Evolutionary conservation across 1,140 invertebrate species (phyloP), one percentile per base, ranked within the genome.

Genomic region (Papilio machaon): DNA sequence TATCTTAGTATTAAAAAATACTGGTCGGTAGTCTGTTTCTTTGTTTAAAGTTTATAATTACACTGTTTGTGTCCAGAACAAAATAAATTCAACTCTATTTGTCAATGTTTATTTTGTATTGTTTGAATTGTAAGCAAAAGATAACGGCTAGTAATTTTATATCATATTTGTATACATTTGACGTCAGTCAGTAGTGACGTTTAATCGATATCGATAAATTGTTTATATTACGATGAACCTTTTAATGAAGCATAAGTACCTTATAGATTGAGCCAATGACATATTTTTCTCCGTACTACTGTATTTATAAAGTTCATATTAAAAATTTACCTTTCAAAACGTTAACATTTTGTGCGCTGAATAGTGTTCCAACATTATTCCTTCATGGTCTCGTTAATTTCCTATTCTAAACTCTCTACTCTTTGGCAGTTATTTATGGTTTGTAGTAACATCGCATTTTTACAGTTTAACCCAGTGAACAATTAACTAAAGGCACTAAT

Each of bases 41-140:
- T 43, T 77, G 46, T n/a, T 35, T 60, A 49, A 76, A 52, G 23
- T 49, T 49, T 70, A n/a, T 67, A 19, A 76, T 81, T 64, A 64
- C 60, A 64, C 19, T 64, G 10, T 6, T 4, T 30, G 10, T n/a
- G 60, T 23, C 23, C 19, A 58, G 8, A 64, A 64, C 23, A 30
- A 64, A 64, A 30, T 64, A 64, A 64, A 64, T 15, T 15, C 60
- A 6, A 64, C 60, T 30, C 2, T 64, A 64, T 64, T 64, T 35
- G 60, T 64, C 23, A 64, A 64, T 30, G 23, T 64, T 64, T 64
- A 64, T 64, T 30, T 64, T 64, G 60, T 64, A 64, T 64, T 64
- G 60, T 64, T 64, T 64, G 19, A 64, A 35, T 19, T 64, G 23
- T 64, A 30, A 64, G 23, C 23, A 64, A 64, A 30, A 23, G 60